These are phyloP conservation scores for Catotricha subobsoleta DNA, from an alignment of 2,888 invertebrate genomes.

Conservation along the genomic window DNA sequence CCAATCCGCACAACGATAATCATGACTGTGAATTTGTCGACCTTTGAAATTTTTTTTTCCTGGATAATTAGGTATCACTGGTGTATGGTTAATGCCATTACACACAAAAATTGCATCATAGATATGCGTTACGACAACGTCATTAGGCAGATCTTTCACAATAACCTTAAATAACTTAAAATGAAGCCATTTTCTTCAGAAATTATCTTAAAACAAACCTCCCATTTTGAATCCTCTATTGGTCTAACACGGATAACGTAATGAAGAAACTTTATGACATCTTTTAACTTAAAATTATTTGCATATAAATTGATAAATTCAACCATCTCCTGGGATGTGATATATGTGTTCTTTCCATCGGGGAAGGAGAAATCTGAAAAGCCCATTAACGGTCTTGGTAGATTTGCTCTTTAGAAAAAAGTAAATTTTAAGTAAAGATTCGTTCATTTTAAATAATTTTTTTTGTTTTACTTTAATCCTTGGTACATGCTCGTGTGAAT, in stretches of 20 bases:
- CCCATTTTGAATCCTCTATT: slow-evolving; percentile 36
- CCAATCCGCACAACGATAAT: slow-evolving; percentile 54
- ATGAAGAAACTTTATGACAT: slow-evolving; percentile 40
- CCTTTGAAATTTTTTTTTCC: slow-evolving; percentile 48
- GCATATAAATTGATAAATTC: slow-evolving; percentile 55
- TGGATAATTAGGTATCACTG: slow-evolving; percentile 47
- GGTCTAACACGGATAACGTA: slow-evolving; percentile 38
- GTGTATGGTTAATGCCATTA: slow-evolving; percentile 72
- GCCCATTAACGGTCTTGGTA: slow-evolving; percentile 87
- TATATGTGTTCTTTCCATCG: slow-evolving; percentile 49
- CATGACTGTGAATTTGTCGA: slow-evolving; percentile 53
- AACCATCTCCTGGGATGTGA: slow-evolving; percentile 53
- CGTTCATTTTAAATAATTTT: too few species aligned
- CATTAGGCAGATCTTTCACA: slow-evolving; percentile 17
- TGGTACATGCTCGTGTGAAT: slow-evolving; percentile 87
- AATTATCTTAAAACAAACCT: slow-evolving; percentile 32
- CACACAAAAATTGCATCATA: slow-evolving; percentile 69
- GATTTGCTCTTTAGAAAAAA: slow-evolving; percentile 86
- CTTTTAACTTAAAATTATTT: slow-evolving; percentile 43
- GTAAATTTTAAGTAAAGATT: too few species aligned
- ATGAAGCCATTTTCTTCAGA: too few species aligned
- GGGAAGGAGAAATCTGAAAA: slow-evolving; percentile 71
- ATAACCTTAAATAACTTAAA: slow-evolving; percentile 17
- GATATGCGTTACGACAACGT: slow-evolving; percentile 31
- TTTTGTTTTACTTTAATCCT: slow-evolving; percentile 69